Conservation (phyloP, 2,888 invertebrate genomes). For the Hoplodrina blanda region DNA sequence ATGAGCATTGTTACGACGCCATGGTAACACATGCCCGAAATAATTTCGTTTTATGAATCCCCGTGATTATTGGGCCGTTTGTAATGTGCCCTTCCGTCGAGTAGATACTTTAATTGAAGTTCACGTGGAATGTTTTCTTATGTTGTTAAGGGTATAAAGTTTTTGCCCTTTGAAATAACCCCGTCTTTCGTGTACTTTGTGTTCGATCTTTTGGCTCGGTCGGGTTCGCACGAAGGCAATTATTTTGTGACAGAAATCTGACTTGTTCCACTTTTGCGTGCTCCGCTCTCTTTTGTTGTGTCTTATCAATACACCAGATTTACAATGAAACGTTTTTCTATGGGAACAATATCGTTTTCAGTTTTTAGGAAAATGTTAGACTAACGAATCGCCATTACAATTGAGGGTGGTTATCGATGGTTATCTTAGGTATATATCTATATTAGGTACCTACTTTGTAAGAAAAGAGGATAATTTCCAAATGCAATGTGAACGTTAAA, state of each 20-base stretch:
- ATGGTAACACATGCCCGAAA: constrained; percentile 70
- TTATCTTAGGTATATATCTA: neutral
- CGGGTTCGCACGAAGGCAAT: constrained; percentile 42
- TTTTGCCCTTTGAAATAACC: constrained; percentile 16
- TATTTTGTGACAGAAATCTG: constrained; percentile 56
- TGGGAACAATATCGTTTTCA: constrained; percentile 12
- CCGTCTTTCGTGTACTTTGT: constrained; percentile 21
- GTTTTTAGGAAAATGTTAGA: constrained; percentile 10
- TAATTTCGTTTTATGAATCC: constrained; percentile 69
- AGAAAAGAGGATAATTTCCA: neutral
- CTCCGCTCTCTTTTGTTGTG: constrained; percentile 28
- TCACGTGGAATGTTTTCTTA: constrained; percentile 51
- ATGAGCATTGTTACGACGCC: constrained; percentile 70
- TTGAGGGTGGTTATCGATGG: neutral
- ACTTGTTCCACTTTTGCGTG: constrained; percentile 46
- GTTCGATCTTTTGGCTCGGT: constrained; percentile 40
- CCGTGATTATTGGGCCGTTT: constrained; percentile 59
- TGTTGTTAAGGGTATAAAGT: constrained; percentile 18
- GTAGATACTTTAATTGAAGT: constrained; percentile 43
- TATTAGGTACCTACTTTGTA: neutral
- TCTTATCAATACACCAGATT: constrained; percentile 48
- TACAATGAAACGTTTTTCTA: constrained; percentile 38
- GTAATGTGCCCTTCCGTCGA: constrained; percentile 11
- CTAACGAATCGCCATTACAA: neutral
- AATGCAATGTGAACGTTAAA: too few species aligned